phyloP scores from a whole-genome alignment of 2,797 vertebrate species.

The Sciurus vulgaris region DNA sequence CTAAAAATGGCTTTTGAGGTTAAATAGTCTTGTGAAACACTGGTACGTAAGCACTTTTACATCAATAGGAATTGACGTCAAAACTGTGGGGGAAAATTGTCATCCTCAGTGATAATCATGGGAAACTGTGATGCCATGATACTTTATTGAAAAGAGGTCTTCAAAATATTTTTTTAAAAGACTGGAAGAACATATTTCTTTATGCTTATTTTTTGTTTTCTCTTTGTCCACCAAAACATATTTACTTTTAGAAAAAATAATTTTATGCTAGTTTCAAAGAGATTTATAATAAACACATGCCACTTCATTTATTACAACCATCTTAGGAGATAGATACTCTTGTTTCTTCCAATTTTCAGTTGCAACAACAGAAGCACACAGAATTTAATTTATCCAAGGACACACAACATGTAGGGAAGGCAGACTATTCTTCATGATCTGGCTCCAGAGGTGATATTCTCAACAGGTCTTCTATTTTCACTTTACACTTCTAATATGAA shows the following conservation, averaged over 20 bases:
- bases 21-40: conserved; percentile 36
- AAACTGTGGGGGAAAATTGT: neutral
- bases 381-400: neutral
- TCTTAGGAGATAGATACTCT: neutral
- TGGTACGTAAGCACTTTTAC: neutral
- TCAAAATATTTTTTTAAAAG: conserved; percentile 27
- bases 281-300: neutral
- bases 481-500: neutral
- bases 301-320: neutral
- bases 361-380: neutral
- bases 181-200: neutral
- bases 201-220: neutral
- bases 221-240: neutral
- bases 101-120: neutral
- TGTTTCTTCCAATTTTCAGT: neutral
- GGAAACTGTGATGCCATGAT: neutral
- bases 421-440: neutral
- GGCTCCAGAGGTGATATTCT: neutral
- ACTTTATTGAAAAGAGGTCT: neutral
- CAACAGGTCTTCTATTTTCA: neutral
- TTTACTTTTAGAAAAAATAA: neutral
- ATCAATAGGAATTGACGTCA: conserved; percentile 33
- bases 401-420: neutral
- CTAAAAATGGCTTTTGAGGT: conserved; percentile 62
- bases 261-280: neutral